A percentile compares a stretch with the other conserved stretches of the same genome.
Evolutionary conservation across 2,888 invertebrate genomes (phyloP).

Genomic region (Cryptophagus acutangulus): DNA sequence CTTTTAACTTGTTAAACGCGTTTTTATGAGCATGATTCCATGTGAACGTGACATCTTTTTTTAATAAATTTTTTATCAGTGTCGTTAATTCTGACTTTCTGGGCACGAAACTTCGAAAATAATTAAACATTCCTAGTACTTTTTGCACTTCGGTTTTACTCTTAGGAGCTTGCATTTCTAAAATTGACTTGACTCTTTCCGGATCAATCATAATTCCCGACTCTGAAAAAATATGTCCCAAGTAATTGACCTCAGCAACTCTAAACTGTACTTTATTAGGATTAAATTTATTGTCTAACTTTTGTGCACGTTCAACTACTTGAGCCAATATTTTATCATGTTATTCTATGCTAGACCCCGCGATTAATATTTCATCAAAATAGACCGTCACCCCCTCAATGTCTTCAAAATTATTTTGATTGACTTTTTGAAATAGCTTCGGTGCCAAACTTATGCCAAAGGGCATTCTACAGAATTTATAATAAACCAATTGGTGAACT

Average conservation of each 20-base stretch:
- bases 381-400: too few species aligned
- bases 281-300: constrained; percentile 31
- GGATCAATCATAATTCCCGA: constrained; percentile 22
- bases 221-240: constrained; percentile 24
- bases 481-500: too few species aligned
- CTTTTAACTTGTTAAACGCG: constrained; percentile 23
- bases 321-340: constrained; percentile 24
- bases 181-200: constrained; percentile 19
- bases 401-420: too few species aligned
- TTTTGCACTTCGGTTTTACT: constrained; percentile 28
- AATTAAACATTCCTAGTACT: constrained; percentile 30
- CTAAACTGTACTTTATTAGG: constrained; percentile 25
- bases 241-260: constrained; percentile 24
- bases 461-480: too few species aligned
- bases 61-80: constrained; percentile 22
- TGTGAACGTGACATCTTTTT: constrained; percentile 23
- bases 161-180: constrained; percentile 18
- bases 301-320: constrained; percentile 23
- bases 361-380: constrained; percentile 31
- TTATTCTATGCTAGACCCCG: constrained; percentile 20
- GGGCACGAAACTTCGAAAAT: constrained; percentile 23
- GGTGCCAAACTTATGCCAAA: too few species aligned
- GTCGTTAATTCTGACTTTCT: constrained; percentile 14
- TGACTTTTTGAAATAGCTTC: too few species aligned
- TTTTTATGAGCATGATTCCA: constrained; percentile 20